Percentiles rank a stretch among this genome's conserved stretches.
phyloP scores from a whole-genome alignment of 2,113 vertebrate genomes.

The Oriolus oriolus region DNA sequence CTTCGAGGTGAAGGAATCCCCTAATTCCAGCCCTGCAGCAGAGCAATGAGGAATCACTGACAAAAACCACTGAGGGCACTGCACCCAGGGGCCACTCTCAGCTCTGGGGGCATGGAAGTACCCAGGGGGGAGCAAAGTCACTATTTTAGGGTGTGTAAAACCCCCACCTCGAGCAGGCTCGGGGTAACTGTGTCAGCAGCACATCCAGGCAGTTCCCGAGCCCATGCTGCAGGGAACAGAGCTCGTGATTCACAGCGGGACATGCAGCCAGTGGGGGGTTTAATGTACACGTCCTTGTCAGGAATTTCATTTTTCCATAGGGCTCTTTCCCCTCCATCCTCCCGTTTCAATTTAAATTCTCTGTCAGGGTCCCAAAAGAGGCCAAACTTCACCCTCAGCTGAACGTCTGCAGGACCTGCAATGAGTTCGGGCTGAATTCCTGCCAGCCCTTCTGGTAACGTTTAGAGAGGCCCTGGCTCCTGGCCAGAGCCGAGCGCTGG shows the following conservation, averaged over 20 bases:
- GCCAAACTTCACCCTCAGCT: not conserved
- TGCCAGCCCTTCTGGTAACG: constrained; percentile 31
- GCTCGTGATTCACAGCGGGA: not conserved
- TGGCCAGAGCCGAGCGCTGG: not conserved
- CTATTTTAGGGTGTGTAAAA: not conserved
- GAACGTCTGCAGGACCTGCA: not conserved
- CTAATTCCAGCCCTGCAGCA: not conserved
- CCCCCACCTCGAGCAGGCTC: not conserved
- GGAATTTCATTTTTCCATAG: not conserved
- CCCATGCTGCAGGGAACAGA: not conserved
- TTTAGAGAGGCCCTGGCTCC: constrained; percentile 31
- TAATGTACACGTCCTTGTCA: not conserved
- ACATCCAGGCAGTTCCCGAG: not conserved
- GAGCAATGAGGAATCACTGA: not conserved
- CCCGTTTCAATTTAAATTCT: constrained; percentile 4
- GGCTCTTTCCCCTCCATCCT: not conserved
- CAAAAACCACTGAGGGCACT: accelerated
- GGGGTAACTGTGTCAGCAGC: not conserved
- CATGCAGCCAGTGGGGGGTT: not conserved
- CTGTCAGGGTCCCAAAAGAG: constrained; percentile 3
- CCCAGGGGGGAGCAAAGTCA: not conserved
- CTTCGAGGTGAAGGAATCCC: not conserved
- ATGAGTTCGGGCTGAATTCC: constrained; percentile 2
- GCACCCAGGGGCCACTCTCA: not conserved
- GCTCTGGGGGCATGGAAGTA: not conserved